Base-by-base conservation (phyloP, 92 coral and sea anemone species). In the Virgularia gustaviana region DNA sequence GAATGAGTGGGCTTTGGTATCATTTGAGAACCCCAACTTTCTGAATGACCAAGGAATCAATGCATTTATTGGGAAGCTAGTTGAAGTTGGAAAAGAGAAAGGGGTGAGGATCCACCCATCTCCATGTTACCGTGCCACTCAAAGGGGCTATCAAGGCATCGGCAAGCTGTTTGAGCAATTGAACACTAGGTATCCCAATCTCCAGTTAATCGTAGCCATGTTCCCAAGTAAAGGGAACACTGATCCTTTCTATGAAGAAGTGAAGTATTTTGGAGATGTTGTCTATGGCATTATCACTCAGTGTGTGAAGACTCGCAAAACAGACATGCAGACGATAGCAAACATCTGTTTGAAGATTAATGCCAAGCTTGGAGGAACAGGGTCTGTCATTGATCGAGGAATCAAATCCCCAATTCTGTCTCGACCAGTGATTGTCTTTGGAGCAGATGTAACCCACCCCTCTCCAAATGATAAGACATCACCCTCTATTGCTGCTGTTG, bases 381-480 rank as follows among this genome's bases (percentile, higher is more conserved):
- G 87, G 78, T 86, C 79, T 42, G 79, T 91, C 8, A 34, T 91
- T 18, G 86, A 90, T 11, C 88, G 88, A 49, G 97, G 90, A 12
- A 70, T 91, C 63, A 82, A 90, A 36, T 89, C 92, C 0, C 95
- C 95, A 2, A 78, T 90, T 44, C 86, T 90, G 42, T 90, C 86
- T 30, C 95, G 89, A 57, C 97, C 97, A 8, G 97, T 90, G 42
- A 85, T 88, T 18, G 86, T 91, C 44, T 80, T 91, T 2, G 97
- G 97, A 31, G 97, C 97, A 66, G 97, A 91, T 36, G 97, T 91
- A 61, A 88, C 97, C 16, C 97, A 88, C 39, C 97, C 97, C 3
- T 89, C 97, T 4, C 96, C 97, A 28, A 89, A 91, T 8, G 97
- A 91, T 57, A 88, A 77, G 28, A 88, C 81, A 62, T 38, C 85